A percentile compares a stretch with the other conserved stretches of the same genome.
These are phyloP conservation scores for Amazona guildingii DNA, from an alignment of 2,113 vertebrate genomes.

Conservation along the genomic window DNA sequence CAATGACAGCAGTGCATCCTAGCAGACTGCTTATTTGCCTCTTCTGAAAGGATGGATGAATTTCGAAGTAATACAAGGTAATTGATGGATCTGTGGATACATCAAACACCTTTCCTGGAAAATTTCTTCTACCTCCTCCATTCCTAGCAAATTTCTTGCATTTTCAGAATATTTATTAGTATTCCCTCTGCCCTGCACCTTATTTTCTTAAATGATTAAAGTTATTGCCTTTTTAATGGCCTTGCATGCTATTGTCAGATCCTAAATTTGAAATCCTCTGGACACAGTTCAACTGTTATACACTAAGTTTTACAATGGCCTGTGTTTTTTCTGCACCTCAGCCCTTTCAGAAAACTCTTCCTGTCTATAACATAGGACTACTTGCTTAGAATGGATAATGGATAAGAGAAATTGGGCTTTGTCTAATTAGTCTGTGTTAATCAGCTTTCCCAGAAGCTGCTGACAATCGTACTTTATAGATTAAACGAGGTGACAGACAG, in stretches of 20 bases:
- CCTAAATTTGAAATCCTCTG: not conserved
- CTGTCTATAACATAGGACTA: not conserved
- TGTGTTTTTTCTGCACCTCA: not conserved
- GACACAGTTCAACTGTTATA: not conserved
- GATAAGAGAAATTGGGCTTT: not conserved
- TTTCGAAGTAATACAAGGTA: not conserved
- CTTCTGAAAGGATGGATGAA: not conserved
- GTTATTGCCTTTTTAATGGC: not conserved
- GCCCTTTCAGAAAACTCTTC: not conserved
- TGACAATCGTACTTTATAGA: not conserved
- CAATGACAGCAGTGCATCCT: not conserved
- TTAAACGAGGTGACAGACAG: not conserved
- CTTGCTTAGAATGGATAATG: not conserved
- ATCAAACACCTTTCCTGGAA: not conserved
- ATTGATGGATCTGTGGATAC: not conserved
- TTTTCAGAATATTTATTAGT: not conserved
- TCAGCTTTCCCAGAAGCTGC: conserved; percentile 26
- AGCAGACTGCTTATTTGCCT: not conserved
- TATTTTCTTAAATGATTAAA: not conserved
- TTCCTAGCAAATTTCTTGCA: not conserved
- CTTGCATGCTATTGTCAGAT: not conserved
- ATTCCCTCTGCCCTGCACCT: not conserved
- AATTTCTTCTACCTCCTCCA: not conserved
- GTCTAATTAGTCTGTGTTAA: conserved; percentile 32
- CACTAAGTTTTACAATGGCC: not conserved